Base-by-base conservation (phyloP, 2,113 vertebrate genomes). In the Nyctibius bracteatus region DNA sequence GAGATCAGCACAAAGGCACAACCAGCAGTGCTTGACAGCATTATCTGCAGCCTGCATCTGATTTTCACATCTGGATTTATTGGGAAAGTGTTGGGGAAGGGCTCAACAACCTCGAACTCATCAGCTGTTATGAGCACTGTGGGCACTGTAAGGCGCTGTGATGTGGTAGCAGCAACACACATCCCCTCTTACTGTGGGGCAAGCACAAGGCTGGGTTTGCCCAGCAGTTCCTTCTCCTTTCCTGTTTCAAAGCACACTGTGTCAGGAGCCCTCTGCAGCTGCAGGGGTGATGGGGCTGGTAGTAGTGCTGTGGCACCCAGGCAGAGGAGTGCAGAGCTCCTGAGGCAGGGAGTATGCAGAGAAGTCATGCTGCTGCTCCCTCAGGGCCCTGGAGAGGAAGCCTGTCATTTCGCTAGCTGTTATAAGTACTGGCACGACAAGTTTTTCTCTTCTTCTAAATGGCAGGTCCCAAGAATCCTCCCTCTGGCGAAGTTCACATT, bases 401-500 rank as follows among this genome's bases (percentile, higher is more conserved):
- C 19, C 72, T 86, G 43, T 67, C 28, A 9, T n/a, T 85, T 54
- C 81, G 68, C 43, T 67, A 47, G 62, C 63, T 28, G 0, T 35
- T 71, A 5, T 52, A 65, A 62, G 2, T 1, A 27, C 37, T 83
- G 51, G 9, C 8, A 1, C 0, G 2, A 89, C 57, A 68, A 68
- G 65, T 41, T 46, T 72, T 81, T 91, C 67, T 84, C 14, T 30
- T 84, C 71, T 92, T 51, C 54, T 84, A 30, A 77, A 51, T 24
- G 80, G 33, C 84, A 98, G 98, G 97, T 86, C 94, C 96, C 51
- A 97, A 96, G 65, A 96, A 93, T 47, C 97, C 97, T 82, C 70
- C 95, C 27, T 97, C 98, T 52, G 98, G 97, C 0, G 97, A 98
- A 86, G 97, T 98, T 80, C 98, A 98, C 57, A 98, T 98, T 51